Evolutionary conservation across 2,888 invertebrate genomes (phyloP), one percentile per base, ranked within the genome.

Genomic region (Andrena bucephala): DNA sequence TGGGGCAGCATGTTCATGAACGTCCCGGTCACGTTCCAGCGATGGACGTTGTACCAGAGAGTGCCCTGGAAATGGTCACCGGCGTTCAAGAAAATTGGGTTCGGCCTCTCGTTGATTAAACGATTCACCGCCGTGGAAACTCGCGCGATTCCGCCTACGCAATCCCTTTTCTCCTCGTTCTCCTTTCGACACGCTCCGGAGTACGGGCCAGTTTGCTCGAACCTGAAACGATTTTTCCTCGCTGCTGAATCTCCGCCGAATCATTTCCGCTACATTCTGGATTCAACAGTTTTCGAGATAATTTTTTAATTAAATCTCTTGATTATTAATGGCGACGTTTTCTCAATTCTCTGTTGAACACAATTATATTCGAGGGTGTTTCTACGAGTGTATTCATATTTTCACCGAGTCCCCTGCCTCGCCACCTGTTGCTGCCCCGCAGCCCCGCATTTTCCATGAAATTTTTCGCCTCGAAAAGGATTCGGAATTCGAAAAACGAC

Each of bases 31-130:
- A 96, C 96, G 86, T 96, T 96, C 96, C 97, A 97, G 88, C 96
- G 95, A n/a, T 96, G 95, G 5, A 97, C 90, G 24, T 96, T 96
- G 90, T 97, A 97, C 97, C 97, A 98, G n/a, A 97, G 95, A 0
- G 97, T 97, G 0, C 98, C 98, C 92, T 97, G 97, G 92, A 96
- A 98, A 92, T 96, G 96, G 93, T 98, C 98, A 0, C 98, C 98
- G 0, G 96, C 98, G 91, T 98, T 97, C 74, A 98, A 93, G 50
- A 97, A 95, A 27, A 98, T 93, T 0, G 96, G 95, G 81, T 96
- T 94, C 1, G 94, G 90, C 83, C 96, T 95, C 29, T 93, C 92
- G 8, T 94, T 94, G 27, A 96, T 95, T 6, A 93, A 79, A 36
- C 81, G 81, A 59, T 84, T 83, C 31, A 88, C 85, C 68, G 95